Base-by-base conservation (phyloP, 2,888 invertebrate species). In the Heteromyza rotundicornis region DNA sequence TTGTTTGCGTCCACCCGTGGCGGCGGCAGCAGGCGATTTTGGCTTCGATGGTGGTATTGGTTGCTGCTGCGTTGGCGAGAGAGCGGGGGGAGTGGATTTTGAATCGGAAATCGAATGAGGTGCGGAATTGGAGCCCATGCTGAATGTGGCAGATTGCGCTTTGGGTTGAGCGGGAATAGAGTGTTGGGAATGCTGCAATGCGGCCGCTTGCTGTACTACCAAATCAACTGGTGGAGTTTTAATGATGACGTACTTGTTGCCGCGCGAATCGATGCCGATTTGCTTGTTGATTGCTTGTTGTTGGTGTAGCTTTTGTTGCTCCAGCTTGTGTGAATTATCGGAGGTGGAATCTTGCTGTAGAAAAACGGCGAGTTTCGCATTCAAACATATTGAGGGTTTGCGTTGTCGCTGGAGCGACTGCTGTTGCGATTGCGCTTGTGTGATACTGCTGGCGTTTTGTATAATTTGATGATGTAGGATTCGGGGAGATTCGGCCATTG, bases 201-300 rank as follows among this genome's bases (percentile, higher is more conserved):
- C 47, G 40, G 62, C 23, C 27, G 57, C 14, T 17, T 52, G 57
- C 17, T 67, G 67, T 3, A 66, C 59, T 7, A 64, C 44, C 23
- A 66, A 62, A 32, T 72, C 70, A n/a, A 64, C 53, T 16, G 70
- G 61, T 7, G 69, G 67, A 7, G 73, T 68, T 53, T 74, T 74
- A 23, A 75, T 74, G 22, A 74, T 72, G 7, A 74, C 73, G 54
- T 72, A 74, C 59, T 75, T 76, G 86, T 85, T 63, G 82, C 84
- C 71, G 71, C 82, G 49, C 71, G 75, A 66, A 61, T 75, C 73
- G 20, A 71, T 56, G 2, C 74, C 72, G 49, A 72, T 73, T 59
- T 76, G 72, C 63, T 72, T 74, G 10, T 69, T 70, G 22, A 64
- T 60, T 10, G 65, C 63, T 20, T 20, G 53, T n/a, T 47, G 65